phyloP scores from a whole-genome alignment of 2,797 vertebrate species.

The Neostethus bicornis region DNA sequence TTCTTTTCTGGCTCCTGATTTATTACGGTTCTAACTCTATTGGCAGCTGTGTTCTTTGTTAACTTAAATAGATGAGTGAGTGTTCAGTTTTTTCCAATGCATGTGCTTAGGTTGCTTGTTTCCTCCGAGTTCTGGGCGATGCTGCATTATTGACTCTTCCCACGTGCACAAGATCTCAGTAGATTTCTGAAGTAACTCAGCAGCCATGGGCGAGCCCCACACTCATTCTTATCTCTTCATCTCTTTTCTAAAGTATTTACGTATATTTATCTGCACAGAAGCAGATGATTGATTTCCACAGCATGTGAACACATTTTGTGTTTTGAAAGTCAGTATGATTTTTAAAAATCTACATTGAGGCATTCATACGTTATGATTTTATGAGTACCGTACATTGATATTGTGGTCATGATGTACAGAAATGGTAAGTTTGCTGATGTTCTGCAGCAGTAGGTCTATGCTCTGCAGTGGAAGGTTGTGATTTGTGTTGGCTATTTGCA shows the following conservation, averaged over 20 bases:
- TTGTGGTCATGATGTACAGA: conserved; percentile 30
- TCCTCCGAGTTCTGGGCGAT: conserved; percentile 37
- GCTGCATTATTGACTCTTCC: conserved; percentile 53
- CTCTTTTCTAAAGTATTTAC: conserved; percentile 23
- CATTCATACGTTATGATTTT: too few species aligned
- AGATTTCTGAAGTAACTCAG: conserved; percentile 53
- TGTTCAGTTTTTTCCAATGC: conserved; percentile 9
- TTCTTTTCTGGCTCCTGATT: conserved; percentile 32
- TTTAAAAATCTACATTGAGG: neutral
- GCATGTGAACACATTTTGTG: conserved; percentile 7
- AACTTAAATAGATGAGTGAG: neutral
- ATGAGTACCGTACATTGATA: conserved; percentile 32
- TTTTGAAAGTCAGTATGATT: neutral
- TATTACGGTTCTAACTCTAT: conserved; percentile 37
- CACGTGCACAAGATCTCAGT: conserved; percentile 40
- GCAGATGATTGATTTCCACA: conserved; percentile 7
- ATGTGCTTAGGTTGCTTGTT: conserved; percentile 19
- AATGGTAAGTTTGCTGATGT: conserved; percentile 72
- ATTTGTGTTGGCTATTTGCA: conserved; percentile 74
- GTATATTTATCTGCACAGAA: conserved; percentile 17
- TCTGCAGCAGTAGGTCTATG: conserved; percentile 35
- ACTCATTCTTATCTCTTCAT: conserved; percentile 45
- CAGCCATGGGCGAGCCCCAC: conserved; percentile 19
- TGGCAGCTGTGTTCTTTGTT: neutral
- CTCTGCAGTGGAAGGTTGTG: conserved; percentile 71